These are phyloP conservation scores for Ophiodon elongatus DNA, from an alignment of 2,113 vertebrate species.

Conservation along the genomic window DNA sequence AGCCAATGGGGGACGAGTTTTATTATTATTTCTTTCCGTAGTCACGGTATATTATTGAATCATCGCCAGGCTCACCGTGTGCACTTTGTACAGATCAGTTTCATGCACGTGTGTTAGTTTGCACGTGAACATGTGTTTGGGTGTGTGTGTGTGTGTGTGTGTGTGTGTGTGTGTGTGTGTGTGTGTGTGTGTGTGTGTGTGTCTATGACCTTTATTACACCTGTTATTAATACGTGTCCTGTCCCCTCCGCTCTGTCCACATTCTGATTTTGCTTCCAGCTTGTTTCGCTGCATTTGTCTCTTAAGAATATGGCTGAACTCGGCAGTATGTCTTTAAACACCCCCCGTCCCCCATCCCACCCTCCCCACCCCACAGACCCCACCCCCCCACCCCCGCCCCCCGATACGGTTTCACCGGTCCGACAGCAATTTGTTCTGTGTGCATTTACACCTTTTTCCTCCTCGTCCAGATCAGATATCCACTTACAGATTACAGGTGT, in stretches of 20 bases:
- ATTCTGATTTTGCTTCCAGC: not conserved
- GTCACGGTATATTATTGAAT: not conserved
- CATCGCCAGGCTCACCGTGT: not conserved
- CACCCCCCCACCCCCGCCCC: too few species aligned
- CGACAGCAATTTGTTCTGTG: not conserved
- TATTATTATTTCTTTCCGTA: too few species aligned
- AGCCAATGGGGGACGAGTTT: not conserved
- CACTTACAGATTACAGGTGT: not conserved
- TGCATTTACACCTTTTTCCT: not conserved
- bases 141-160: too few species aligned
- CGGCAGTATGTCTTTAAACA: not conserved
- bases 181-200: not conserved
- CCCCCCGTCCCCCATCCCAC: too few species aligned
- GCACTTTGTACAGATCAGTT: not conserved
- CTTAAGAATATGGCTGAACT: not conserved
- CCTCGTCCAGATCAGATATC: not conserved
- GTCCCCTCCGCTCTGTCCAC: not conserved
- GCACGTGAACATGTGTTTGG: not conserved
- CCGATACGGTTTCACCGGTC: constrained; percentile 6
- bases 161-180: not conserved
- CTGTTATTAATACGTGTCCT: not conserved
- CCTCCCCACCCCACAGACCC: too few species aligned
- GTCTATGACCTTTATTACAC: not conserved
- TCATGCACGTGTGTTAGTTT: not conserved
- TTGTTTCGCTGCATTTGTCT: not conserved